Evolutionary conservation across 2,113 vertebrate genomes (phyloP), one percentile per base, ranked within the genome.

Genomic region (Spilogale gracilis): DNA sequence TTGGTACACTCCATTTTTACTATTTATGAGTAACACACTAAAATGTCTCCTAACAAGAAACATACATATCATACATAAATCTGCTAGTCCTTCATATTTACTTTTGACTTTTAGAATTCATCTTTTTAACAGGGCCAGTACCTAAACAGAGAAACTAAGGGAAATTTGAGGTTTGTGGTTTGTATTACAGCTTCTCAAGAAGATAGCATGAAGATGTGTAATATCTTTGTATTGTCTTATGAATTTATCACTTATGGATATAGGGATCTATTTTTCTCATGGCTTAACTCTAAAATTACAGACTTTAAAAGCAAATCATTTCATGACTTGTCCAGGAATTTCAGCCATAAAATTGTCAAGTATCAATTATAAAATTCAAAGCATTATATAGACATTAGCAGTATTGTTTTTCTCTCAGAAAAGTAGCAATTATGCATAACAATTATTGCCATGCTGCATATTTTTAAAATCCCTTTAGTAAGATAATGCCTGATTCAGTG

Each of bases 241-340:
- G 25, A 45, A 50, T 78, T 78, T 67, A 21, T 63, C 83, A 73
- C 61, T 92, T 69, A 23, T 67, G 50, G 61, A 9, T 25, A 52
- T 3, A 58, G 23, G 87, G 52, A 92, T 5, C 43, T 69, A 78
- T 69, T 90, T 97, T 97, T 97, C 95, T 91, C 84, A 92, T 90
- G 61, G 32, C 38, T 83, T 78, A 14, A 87, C 74, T 86, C 60
- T 92, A 27, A 92, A 96, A 97, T 94, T 97, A 93, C 1, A 67
- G 69, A 67, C 14, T 67, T 60, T 56, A 38, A 96, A 85, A 91
- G 60, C 20, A 93, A 92, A 94, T 89, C 63, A 65, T 65, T 52
- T 50, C 65, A 71, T 65, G n/a, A 56, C 85, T 91, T 60, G 79
- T 38, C 48, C 10, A 89, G 65, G 61, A 91, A 74, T 89, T 91